Conservation (phyloP, 2,888 invertebrate genomes). For the Frankliniella fusca region DNA sequence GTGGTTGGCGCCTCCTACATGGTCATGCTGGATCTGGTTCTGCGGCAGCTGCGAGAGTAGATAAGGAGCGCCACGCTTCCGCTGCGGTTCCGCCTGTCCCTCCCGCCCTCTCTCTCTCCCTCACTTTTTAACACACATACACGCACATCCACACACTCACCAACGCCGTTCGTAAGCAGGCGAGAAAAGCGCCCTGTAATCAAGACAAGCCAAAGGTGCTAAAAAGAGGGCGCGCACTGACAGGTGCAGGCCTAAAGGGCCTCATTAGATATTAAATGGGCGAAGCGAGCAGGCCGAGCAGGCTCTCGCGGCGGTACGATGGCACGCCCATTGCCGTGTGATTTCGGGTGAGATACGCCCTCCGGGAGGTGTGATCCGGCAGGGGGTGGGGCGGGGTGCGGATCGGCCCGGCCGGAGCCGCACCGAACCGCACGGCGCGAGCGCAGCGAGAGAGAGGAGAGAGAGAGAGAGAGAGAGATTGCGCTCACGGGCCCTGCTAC, state of each 20-base stretch:
- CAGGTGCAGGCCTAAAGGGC: background rate
- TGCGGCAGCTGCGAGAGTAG: too few relatives aligned
- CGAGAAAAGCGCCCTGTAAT: slow-evolving; percentile 22
- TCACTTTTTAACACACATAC: background rate
- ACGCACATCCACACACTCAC: background rate
- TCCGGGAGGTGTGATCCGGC: background rate
- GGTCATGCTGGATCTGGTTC: too few relatives aligned
- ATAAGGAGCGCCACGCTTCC: background rate
- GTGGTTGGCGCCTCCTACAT: too few relatives aligned
- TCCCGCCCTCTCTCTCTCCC: background rate
- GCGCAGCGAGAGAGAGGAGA: too few relatives aligned
- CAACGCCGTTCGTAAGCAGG: background rate
- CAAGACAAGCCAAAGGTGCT: background rate
- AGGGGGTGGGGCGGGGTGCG: too few relatives aligned
- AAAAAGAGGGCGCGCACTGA: background rate
- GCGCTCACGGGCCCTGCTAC: too few relatives aligned
- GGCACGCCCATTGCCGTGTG: background rate
- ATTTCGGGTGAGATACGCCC: slow-evolving; percentile 6
- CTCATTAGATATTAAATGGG: slow-evolving; percentile 7
- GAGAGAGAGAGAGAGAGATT: too few relatives aligned
- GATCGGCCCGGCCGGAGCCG: too few relatives aligned
- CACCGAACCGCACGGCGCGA: too few relatives aligned
- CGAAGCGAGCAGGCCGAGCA: background rate
- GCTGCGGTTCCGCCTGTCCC: too few relatives aligned
- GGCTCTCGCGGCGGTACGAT: background rate